phyloP scores from a whole-genome alignment of 2,888 invertebrate species.

The Cephalotes varians region DNA sequence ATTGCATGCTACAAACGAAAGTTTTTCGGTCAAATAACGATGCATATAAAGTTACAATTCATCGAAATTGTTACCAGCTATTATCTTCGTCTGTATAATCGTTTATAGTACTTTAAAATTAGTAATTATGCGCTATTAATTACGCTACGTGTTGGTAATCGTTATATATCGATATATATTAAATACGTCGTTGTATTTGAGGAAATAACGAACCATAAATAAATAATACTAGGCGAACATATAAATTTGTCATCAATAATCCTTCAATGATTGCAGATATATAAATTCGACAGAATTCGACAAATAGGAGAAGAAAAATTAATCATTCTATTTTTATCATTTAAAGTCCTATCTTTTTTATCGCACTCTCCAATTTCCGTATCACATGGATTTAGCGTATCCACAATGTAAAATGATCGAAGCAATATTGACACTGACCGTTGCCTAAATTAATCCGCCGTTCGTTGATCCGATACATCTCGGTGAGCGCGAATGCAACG shows the following conservation, averaged over 20 bases:
- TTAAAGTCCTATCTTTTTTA: neutral
- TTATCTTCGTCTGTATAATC: neutral
- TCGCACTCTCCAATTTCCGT: neutral
- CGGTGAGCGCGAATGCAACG: neutral
- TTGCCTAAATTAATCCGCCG: constrained; percentile 32
- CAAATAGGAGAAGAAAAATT: constrained; percentile 1
- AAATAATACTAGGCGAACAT: constrained; percentile 52
- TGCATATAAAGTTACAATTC: neutral
- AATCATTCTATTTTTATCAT: constrained; percentile 1
- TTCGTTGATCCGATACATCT: constrained; percentile 35
- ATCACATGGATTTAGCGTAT: neutral
- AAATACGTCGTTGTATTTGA: constrained; percentile 62
- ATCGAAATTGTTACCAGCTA: constrained; percentile 1
- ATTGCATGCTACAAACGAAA: neutral
- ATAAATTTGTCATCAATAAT: constrained; percentile 58
- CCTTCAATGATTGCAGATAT: constrained; percentile 65
- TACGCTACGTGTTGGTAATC: constrained; percentile 37
- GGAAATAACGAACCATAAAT: constrained; percentile 52
- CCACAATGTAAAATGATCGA: neutral
- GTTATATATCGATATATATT: constrained; percentile 29
- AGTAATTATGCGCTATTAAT: neutral
- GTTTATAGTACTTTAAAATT: neutral
- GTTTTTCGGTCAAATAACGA: neutral
- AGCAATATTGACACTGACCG: constrained; percentile 41
- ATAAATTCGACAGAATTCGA: constrained; percentile 43